Evolutionary conservation across 2,888 invertebrate genomes (phyloP).

Genomic region (Tricholauxania praeusta): DNA sequence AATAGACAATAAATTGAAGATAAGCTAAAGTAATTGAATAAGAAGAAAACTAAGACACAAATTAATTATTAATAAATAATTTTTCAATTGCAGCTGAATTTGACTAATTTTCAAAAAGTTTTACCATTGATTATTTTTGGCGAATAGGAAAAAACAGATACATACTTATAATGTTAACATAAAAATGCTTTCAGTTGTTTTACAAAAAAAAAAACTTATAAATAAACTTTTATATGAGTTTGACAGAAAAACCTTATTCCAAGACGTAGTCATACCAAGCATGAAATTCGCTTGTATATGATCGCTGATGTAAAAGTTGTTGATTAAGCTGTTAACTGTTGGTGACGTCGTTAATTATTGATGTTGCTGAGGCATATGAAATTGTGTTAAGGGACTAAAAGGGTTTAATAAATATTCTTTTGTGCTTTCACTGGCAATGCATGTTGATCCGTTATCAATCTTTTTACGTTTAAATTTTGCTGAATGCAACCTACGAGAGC

Average conservation of each 20-base stretch:
- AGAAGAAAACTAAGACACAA: no score
- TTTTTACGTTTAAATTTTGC: conserved; percentile 58
- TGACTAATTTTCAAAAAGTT: no score
- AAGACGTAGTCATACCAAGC: conserved; percentile 50
- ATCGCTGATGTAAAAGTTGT: background rate
- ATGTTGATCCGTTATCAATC: conserved; percentile 46
- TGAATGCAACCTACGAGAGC: conserved; percentile 57
- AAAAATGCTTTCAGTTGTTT: no score
- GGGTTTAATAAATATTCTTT: conserved; percentile 43
- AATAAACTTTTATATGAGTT: no score
- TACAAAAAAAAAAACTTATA: no score
- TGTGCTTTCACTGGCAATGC: conserved; percentile 6
- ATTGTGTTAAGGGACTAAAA: conserved; percentile 49
- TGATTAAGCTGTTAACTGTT: background rate
- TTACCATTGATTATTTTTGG: no score
- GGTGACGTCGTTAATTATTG: conserved; percentile 1
- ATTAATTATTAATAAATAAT: no score
- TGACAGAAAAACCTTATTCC: conserved; percentile 42
- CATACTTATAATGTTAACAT: no score
- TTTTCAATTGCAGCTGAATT: no score
- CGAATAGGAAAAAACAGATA: no score
- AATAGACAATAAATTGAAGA: no score
- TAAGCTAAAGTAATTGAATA: no score
- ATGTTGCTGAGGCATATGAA: conserved; percentile 40
- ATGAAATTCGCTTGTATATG: conserved; percentile 30